phyloP scores from a whole-genome alignment of 1,140 invertebrate species.

The Meloidogyne chitwoodi region DNA sequence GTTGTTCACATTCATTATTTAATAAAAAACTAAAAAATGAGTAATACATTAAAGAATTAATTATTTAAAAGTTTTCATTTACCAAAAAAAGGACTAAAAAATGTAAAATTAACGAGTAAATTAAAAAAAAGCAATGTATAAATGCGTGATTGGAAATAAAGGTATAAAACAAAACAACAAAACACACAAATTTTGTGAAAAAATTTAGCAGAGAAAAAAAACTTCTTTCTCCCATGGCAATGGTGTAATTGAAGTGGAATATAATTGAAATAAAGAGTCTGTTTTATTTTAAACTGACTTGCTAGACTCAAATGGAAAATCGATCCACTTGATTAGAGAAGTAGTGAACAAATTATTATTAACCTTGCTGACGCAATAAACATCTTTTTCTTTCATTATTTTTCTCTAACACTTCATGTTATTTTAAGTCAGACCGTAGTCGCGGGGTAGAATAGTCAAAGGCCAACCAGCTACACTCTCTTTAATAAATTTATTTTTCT shows the following conservation, averaged over 20 bases:
- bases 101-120: not conserved
- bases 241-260: not conserved
- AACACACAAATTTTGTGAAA: not conserved
- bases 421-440: too few species aligned
- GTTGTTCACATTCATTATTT: conserved; percentile 11
- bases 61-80: not conserved
- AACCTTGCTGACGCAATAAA: too few species aligned
- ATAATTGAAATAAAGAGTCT: not conserved
- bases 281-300: not conserved
- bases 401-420: too few species aligned
- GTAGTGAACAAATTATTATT: not conserved
- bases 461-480: too few species aligned
- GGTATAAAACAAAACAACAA: not conserved
- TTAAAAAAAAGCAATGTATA: not conserved
- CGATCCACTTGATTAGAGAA: not conserved
- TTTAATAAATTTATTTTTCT: too few species aligned
- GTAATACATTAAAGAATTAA: not conserved
- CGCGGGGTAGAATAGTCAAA: too few species aligned
- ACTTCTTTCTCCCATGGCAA: not conserved
- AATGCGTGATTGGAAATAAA: not conserved
- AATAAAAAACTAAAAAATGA: not conserved
- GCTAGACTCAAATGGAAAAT: not conserved
- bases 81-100: not conserved
- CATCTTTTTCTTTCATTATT: too few species aligned
- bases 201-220: not conserved